Evolutionary conservation across 2,797 vertebrate genomes (phyloP).

Genomic region (Fistularia commersonii): DNA sequence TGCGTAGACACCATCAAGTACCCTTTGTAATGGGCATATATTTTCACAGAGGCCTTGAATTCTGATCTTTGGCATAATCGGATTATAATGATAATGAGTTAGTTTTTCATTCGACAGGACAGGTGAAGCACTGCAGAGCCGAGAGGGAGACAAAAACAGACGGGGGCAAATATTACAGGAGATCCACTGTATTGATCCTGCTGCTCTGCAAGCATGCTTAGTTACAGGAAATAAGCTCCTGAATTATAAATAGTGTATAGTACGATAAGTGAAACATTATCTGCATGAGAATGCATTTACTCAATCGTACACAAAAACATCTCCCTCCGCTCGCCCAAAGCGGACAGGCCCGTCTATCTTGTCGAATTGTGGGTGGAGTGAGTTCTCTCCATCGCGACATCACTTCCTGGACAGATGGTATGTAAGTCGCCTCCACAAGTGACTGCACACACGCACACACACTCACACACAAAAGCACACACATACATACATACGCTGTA

Average conservation of each 20-base stretch:
- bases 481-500: no score
- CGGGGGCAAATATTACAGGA: neutral
- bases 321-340: constrained; percentile 12
- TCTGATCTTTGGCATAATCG: no score
- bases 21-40: no score
- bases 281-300: constrained; percentile 7
- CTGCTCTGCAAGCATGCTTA: constrained; percentile 12
- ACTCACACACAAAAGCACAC: constrained; percentile 5
- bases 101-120: no score
- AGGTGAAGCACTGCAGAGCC: no score
- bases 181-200: constrained; percentile 31
- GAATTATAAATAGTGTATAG: constrained; percentile 57
- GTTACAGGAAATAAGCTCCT: constrained; percentile 52
- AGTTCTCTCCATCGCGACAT: constrained; percentile 14
- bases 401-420: constrained; percentile 66
- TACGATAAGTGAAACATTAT: constrained; percentile 35
- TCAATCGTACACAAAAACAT: constrained; percentile 4
- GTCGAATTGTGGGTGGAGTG: constrained; percentile 29
- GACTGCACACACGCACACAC: constrained; percentile 11
- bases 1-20: no score
- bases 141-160: no score
- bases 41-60: no score
- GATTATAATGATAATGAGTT: no score
- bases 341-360: constrained; percentile 16
- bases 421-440: constrained; percentile 45